These are phyloP conservation scores for Apodemus sylvaticus DNA, from an alignment of 2,113 vertebrate species.

Conservation along the genomic window DNA sequence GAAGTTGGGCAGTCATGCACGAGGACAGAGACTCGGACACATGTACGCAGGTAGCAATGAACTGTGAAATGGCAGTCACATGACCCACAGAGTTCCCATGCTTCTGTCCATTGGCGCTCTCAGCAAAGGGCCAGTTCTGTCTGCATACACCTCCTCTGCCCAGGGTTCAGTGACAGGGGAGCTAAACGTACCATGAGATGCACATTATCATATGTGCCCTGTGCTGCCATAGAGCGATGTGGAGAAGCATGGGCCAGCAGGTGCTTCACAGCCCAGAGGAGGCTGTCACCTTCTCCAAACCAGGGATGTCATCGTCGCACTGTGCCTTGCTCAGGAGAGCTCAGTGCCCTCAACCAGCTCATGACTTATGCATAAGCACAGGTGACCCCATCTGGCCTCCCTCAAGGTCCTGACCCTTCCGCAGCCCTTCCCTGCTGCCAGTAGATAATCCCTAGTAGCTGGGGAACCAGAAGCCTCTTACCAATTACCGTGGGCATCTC, in stretches of 20 bases:
- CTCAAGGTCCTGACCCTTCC: constrained; percentile 56
- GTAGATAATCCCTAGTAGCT: constrained; percentile 28
- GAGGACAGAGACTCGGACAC: neutral
- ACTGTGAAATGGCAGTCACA: neutral
- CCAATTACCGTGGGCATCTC: constrained; percentile 62
- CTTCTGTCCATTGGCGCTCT: neutral
- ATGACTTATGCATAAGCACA: constrained; percentile 61
- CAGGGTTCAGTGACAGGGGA: too few species aligned
- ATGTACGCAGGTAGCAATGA: neutral
- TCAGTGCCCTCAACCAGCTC: neutral
- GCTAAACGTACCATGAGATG: neutral
- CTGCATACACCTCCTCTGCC: neutral
- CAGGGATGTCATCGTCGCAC: neutral
- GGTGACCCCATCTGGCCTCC: constrained; percentile 59
- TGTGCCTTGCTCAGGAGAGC: neutral
- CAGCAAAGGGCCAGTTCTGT: neutral
- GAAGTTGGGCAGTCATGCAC: neutral
- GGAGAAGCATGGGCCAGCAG: neutral
- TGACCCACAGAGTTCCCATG: rapidly evolving
- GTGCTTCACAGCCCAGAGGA: neutral
- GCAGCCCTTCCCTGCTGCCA: constrained; percentile 32
- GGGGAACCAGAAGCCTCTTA: constrained; percentile 45
- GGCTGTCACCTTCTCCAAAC: neutral
- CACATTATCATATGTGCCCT: neutral
- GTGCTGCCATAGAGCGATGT: neutral